A percentile compares a stretch with the other conserved stretches of the same genome.
Conservation (phyloP, 2,113 vertebrate genomes). For the Salvelinus sp. region DNA sequence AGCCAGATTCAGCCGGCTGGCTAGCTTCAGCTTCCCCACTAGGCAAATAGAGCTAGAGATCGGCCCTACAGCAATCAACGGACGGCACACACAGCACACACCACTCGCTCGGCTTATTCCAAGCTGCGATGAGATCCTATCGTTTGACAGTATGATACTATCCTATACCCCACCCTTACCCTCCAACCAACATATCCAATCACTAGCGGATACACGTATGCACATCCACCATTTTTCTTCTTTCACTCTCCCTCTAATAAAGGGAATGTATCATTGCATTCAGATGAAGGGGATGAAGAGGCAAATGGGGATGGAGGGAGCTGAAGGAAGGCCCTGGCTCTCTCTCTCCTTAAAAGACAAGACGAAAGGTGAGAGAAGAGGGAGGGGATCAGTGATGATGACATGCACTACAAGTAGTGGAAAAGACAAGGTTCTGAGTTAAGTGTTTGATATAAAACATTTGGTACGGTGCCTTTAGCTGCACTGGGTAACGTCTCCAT, state of each 20-base stretch:
- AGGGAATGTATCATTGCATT: constrained; percentile 13
- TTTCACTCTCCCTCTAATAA: background rate
- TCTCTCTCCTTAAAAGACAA: background rate
- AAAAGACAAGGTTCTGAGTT: background rate
- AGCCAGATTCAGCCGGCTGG: background rate
- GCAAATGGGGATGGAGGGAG: constrained; percentile 10
- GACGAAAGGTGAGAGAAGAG: constrained; percentile 2
- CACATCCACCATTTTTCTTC: background rate
- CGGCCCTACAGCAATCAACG: background rate
- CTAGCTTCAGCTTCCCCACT: background rate
- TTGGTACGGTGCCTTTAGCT: constrained; percentile 15
- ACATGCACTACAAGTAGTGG: background rate
- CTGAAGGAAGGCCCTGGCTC: background rate
- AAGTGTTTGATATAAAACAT: constrained; percentile 30
- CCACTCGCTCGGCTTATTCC: background rate
- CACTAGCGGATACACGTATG: no score
- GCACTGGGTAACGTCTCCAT: constrained; percentile 17
- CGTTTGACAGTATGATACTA: background rate
- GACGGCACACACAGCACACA: background rate
- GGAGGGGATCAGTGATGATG: constrained; percentile 5
- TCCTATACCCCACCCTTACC: background rate
- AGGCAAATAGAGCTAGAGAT: background rate
- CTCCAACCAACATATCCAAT: background rate
- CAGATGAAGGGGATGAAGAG: constrained; percentile 26
- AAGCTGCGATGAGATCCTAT: background rate